Evolutionary conservation across 2,888 invertebrate genomes (phyloP).

Genomic region (Lithophane ornitopus): DNA sequence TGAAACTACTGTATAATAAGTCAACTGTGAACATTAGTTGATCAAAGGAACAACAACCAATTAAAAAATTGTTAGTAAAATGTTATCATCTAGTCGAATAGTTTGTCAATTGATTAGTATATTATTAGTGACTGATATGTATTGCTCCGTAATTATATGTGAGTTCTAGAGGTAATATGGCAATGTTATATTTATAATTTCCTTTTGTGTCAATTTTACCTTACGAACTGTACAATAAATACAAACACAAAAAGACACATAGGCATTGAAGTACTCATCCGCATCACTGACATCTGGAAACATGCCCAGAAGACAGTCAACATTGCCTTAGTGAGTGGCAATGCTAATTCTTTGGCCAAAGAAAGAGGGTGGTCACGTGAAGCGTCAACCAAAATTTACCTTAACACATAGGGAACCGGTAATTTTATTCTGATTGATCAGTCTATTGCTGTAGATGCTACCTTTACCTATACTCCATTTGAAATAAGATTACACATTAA

Average conservation of each 20-base stretch:
- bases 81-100: background rate
- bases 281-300: background rate
- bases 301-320: background rate
- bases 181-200: background rate
- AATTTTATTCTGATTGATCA: background rate
- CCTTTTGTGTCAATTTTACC: background rate
- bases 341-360: background rate
- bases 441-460: background rate
- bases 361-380: background rate
- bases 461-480: no score
- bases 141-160: background rate
- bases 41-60: background rate
- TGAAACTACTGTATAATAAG: background rate
- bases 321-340: background rate
- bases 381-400: background rate
- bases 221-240: no score
- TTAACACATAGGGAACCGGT: background rate
- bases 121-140: background rate
- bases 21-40: background rate
- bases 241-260: background rate
- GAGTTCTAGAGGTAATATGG: background rate
- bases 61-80: background rate
- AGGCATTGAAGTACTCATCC: background rate
- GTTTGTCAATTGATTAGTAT: background rate
- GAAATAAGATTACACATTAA: no score